These are phyloP conservation scores for Aviceda subcristata DNA, from an alignment of 2,113 vertebrate species.

Conservation along the genomic window DNA sequence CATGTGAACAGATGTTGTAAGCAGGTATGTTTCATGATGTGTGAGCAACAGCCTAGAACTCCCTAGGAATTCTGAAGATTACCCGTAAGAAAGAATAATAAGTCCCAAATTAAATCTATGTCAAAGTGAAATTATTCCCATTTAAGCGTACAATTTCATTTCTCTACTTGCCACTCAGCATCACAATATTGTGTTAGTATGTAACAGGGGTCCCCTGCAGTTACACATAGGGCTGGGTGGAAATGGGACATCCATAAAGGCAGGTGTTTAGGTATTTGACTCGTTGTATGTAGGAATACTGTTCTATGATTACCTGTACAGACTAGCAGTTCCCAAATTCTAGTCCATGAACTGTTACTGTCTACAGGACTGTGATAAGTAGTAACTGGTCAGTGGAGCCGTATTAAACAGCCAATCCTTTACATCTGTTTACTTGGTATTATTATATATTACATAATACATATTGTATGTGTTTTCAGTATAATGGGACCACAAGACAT, in stretches of 20 bases:
- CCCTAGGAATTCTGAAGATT: neutral
- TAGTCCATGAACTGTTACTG: neutral
- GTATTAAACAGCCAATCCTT: neutral
- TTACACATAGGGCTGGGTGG: neutral
- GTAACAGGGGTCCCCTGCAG: neutral
- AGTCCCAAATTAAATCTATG: neutral
- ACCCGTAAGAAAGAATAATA: neutral
- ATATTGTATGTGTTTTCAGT: neutral
- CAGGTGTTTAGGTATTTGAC: neutral
- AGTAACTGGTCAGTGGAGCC: neutral
- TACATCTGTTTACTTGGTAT: neutral
- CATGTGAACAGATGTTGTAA: neutral
- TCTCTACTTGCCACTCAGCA: neutral
- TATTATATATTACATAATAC: neutral
- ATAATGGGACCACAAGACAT: neutral
- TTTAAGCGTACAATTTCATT: neutral
- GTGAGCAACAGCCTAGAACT: neutral
- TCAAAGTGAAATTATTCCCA: neutral
- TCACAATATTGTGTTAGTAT: neutral
- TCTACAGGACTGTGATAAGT: neutral
- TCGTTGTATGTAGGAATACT: neutral
- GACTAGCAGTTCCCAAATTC: neutral
- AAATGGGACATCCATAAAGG: neutral
- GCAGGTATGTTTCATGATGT: neutral
- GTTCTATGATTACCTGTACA: neutral